A percentile compares a stretch with the other conserved stretches of the same genome.
These are phyloP conservation scores for Calameuta pallipes DNA, from an alignment of 2,888 invertebrate genomes.

Conservation along the genomic window DNA sequence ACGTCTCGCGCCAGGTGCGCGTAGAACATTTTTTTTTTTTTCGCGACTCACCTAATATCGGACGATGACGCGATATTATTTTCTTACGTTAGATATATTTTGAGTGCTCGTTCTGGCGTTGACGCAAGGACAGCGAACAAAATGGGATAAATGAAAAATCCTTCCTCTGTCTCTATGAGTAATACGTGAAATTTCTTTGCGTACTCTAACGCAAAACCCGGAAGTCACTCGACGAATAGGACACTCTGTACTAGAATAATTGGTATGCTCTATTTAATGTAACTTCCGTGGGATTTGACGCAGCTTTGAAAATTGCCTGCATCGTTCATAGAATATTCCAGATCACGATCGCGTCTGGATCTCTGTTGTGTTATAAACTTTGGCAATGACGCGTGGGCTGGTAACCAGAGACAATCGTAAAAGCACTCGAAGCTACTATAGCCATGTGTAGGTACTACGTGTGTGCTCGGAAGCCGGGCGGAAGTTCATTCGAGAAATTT, in stretches of 20 bases:
- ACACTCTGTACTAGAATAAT: not conserved
- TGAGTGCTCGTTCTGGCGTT: not conserved
- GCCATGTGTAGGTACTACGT: not conserved
- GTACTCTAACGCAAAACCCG: not conserved
- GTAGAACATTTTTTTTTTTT: not conserved
- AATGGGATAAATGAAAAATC: not conserved
- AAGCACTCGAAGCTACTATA: not conserved
- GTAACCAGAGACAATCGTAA: not conserved
- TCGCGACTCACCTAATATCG: not conserved
- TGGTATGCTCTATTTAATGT: not conserved
- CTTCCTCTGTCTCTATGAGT: not conserved
- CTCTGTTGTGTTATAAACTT: not conserved
- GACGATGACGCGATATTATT: not conserved
- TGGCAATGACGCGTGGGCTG: not conserved
- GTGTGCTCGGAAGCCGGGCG: not conserved
- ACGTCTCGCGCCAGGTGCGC: not conserved
- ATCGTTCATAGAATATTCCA: not conserved
- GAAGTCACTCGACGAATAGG: not conserved
- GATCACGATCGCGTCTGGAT: not conserved
- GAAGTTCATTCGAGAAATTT: not conserved
- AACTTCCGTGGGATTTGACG: not conserved
- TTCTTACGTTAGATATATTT: not conserved
- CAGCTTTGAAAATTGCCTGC: not conserved
- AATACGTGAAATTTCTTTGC: not conserved
- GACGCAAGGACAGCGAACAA: not conserved